Conservation (phyloP, 2,113 vertebrate genomes). For the Mus spicilegus region DNA sequence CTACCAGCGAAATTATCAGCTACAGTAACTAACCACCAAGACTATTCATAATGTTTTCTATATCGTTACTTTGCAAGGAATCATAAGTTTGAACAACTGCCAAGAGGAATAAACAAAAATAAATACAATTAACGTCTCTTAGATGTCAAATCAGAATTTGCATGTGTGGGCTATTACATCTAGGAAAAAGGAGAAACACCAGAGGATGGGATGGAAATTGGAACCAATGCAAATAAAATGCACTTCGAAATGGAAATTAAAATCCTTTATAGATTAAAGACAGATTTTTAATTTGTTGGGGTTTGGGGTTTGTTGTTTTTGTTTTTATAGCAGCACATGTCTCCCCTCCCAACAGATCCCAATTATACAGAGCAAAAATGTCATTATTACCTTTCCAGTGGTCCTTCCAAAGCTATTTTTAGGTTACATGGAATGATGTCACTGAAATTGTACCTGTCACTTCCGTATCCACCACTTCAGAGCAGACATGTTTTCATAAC, state of each 20-base stretch:
- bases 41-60: constrained; percentile 14
- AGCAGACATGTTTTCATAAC: constrained; percentile 38
- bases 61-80: constrained; percentile 47
- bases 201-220: constrained; percentile 27
- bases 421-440: neutral
- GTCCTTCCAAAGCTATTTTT: constrained; percentile 40
- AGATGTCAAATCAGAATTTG: constrained; percentile 23
- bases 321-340: neutral
- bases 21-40: neutral
- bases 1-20: constrained; percentile 17
- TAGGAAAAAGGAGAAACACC: constrained; percentile 19
- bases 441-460: neutral
- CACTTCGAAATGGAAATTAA: constrained; percentile 31
- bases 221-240: constrained; percentile 6
- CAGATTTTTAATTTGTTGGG: neutral
- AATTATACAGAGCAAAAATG: constrained; percentile 22
- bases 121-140: neutral
- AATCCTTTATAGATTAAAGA: constrained; percentile 19
- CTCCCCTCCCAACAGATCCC: neutral
- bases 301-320: neutral
- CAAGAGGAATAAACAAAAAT: constrained; percentile 50
- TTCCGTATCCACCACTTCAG: constrained; percentile 38
- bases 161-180: neutral
- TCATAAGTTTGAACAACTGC: constrained; percentile 10
- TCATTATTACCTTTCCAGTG: neutral